These are phyloP conservation scores for Saccostrea cuccullata DNA, from an alignment of 1,140 invertebrate species.

Conservation along the genomic window DNA sequence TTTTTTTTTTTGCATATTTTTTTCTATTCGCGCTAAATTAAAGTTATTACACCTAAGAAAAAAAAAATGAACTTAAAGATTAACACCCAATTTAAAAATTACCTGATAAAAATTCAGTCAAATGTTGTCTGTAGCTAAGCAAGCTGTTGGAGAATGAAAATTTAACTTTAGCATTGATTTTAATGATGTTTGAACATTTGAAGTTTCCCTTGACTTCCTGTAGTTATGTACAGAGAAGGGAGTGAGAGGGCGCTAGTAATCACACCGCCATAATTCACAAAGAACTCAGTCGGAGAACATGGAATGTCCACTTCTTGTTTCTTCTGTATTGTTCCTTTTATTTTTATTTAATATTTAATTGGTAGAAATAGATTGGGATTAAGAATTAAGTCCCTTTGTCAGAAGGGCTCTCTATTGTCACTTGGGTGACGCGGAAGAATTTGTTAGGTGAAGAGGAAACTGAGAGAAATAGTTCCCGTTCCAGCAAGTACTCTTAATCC, in stretches of 20 bases:
- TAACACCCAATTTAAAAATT: neutral
- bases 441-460: neutral
- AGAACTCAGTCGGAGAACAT: neutral
- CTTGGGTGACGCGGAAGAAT: constrained; percentile 9
- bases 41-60: neutral
- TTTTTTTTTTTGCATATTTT: neutral
- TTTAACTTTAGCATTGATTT: constrained; percentile 7
- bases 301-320: neutral
- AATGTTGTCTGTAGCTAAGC: constrained; percentile 20
- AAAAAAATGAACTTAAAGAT: neutral
- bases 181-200: constrained; percentile 32
- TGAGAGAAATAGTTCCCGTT: neutral
- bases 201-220: constrained; percentile 19
- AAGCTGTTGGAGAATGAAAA: constrained; percentile 4
- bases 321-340: neutral
- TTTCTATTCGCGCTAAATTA: neutral
- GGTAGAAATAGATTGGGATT: neutral
- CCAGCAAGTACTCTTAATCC: neutral
- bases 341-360: neutral
- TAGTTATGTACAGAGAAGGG: constrained; percentile 5
- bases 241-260: neutral
- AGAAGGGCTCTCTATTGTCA: neutral
- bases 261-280: neutral
- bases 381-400: neutral
- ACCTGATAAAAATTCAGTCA: constrained; percentile 3